Evolutionary conservation across 2,888 invertebrate species (phyloP), one percentile per base, ranked within the genome.

Genomic region (Biston stratarius): DNA sequence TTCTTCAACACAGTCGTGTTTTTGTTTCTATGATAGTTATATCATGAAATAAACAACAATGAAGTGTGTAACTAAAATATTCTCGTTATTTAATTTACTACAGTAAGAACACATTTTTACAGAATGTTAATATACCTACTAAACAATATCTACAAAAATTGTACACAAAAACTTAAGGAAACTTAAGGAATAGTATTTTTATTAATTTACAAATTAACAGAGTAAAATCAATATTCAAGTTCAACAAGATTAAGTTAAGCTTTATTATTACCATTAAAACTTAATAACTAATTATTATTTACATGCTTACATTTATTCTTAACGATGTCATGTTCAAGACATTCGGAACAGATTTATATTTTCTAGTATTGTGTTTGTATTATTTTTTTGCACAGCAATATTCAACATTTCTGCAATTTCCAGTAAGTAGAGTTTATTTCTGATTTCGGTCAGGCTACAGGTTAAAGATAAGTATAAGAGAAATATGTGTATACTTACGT

Each of bases 81-180:
- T 92, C 86, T 92, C 91, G 88, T 94, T 94, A 94, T 94, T 94
- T 94, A 94, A 94, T 94, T 94, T 94, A 94, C 93, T 94, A 94
- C 81, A 85, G 88, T 94, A 94, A 94, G 94, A 94, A 94, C 94
- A 94, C 94, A 94, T 94, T 93, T 94, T 94, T 94, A 94, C 94
- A 94, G 89, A 92, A 92, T 94, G 94, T 94, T 94, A 94, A 90
- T 91, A 86, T 86, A 85, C 24, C 24, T 24, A 24, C 92, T 93
- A 91, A 90, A 88, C 83, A 88, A 85, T 94, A 93, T 94, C 92
- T 94, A 94, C 93, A 93, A 91, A 91, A 90, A 91, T 92, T 94
- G 91, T 94, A 94, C 94, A 94, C 90, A 92, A 94, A 86, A 11
- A 11, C 12, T 11, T 44, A 87, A 91, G 90, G 92, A 91, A 92